Base-by-base conservation (phyloP, 64 coral and sea anemone species). In the Platygyra sinensis region DNA sequence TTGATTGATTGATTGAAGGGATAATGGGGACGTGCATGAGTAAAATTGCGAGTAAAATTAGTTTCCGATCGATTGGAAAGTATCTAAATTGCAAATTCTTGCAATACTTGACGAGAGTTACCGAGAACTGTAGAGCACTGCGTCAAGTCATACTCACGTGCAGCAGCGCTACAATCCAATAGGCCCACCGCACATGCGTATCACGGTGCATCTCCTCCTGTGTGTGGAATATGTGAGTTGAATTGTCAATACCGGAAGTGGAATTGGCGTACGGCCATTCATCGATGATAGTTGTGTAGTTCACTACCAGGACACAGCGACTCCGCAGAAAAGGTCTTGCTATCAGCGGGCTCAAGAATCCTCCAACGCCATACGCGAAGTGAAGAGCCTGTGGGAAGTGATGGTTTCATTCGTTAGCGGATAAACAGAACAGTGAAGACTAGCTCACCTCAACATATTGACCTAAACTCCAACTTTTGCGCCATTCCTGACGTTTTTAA, bases 241-340 rank as follows among this genome's bases (percentile, higher is more conserved):
- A 94, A 65, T 96, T 96, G 24, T 96, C 95, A 11, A 93, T 61
- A 29, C 89, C 69, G 14, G 63, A 73, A 0, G 95, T 83, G 22
- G 91, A 83, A 25, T 96, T 96, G 0, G 95, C 95, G 31, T 96
- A 96, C 1, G 95, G 95, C 95, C 95, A 96, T 59, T 96, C 91
- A 76, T 96, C 95, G 11, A 93, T 86, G 25, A 96, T 93, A 29
- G 95, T 96, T 1, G 95, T 96, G 50, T 96, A 96, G 32, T 96
- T 96, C 3, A 96, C 81, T 9, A 96, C 90, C 16, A 92, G 39
- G n/a, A 93, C 95, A 61, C 95, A 96, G 22, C 90, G 86, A 24
- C 86, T 67, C 38, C 95, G 88, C 38, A 96, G 82, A 54, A 96
- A 96, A 46, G 95, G 95, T 72, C 82, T 80, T 1, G 95, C 95